Percentiles rank a stretch among this genome's conserved stretches.
phyloP scores from a whole-genome alignment of 1,140 invertebrate genomes.

The Drosophila novamexicana region DNA sequence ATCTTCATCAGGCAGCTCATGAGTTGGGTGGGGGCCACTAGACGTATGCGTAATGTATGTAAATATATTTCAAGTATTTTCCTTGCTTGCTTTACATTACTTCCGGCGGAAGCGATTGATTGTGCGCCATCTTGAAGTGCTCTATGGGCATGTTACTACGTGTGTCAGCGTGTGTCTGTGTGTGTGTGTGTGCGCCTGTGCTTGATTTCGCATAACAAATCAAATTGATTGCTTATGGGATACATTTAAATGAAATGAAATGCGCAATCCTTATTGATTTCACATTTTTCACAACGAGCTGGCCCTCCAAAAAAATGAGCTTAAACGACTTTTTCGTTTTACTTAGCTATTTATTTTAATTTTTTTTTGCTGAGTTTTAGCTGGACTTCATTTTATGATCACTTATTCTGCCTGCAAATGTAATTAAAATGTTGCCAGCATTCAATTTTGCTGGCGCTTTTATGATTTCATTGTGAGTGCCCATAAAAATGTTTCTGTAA shows the following conservation, averaged over 20 bases:
- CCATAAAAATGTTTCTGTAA: conserved; percentile 48
- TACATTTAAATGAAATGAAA: conserved; percentile 73
- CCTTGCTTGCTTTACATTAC: conserved; percentile 77
- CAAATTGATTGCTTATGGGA: conserved; percentile 76
- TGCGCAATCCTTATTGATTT: conserved; percentile 77
- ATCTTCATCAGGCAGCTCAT: conserved; percentile 69
- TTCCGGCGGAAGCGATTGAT: conserved; percentile 80
- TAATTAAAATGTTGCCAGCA: conserved; percentile 61
- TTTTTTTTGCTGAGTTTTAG: not conserved
- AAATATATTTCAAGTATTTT: conserved; percentile 82
- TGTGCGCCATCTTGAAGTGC: conserved; percentile 57
- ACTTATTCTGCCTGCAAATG: conserved; percentile 48
- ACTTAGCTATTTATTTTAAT: too few species aligned
- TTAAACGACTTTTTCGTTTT: not conserved
- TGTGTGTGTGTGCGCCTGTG: conserved; percentile 18
- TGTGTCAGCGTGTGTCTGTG: conserved; percentile 10
- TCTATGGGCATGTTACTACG: conserved; percentile 33
- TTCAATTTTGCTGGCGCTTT: conserved; percentile 49
- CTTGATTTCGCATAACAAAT: conserved; percentile 74
- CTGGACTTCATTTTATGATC: conserved; percentile 36
- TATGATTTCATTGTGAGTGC: conserved; percentile 49
- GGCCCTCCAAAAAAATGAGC: not conserved
- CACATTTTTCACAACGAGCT: conserved; percentile 70
- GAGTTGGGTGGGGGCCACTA: conserved; percentile 54
- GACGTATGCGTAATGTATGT: conserved; percentile 80